These are phyloP conservation scores for Eubasilissa splendida DNA, from an alignment of 2,888 invertebrate genomes.

Conservation along the genomic window DNA sequence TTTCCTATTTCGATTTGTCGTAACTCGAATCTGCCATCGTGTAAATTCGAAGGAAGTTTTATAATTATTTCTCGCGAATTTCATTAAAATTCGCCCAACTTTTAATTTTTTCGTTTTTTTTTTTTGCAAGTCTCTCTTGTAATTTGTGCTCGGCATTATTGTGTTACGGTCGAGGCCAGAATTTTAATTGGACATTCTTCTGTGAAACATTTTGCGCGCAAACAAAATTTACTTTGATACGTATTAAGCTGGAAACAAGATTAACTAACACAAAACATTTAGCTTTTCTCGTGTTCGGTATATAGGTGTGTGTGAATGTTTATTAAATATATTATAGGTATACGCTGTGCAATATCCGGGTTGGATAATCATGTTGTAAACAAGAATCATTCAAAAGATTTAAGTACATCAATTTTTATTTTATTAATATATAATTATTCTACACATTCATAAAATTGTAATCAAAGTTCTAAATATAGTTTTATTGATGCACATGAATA, in stretches of 20 bases:
- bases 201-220: conserved; percentile 16
- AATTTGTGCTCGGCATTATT: conserved; percentile 15
- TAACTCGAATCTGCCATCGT: conserved; percentile 36
- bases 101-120: conserved; percentile 27
- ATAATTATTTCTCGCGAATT: conserved; percentile 38
- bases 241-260: conserved; percentile 13
- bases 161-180: not conserved
- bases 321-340: no score
- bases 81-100: conserved; percentile 25
- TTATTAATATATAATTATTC: no score
- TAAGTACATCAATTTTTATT: no score
- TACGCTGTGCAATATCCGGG: no score
- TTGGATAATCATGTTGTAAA: no score
- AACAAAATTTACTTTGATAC: conserved; percentile 34
- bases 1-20: conserved; percentile 19
- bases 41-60: conserved; percentile 45
- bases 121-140: conserved; percentile 21
- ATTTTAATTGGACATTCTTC: conserved; percentile 47
- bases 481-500: no score
- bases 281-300: no score
- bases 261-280: conserved; percentile 8
- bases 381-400: no score
- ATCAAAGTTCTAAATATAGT: no score
- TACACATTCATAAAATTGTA: no score
- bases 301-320: no score